Conservation (phyloP, 2,113 vertebrate genomes). For the Larimichthys polyactis region DNA sequence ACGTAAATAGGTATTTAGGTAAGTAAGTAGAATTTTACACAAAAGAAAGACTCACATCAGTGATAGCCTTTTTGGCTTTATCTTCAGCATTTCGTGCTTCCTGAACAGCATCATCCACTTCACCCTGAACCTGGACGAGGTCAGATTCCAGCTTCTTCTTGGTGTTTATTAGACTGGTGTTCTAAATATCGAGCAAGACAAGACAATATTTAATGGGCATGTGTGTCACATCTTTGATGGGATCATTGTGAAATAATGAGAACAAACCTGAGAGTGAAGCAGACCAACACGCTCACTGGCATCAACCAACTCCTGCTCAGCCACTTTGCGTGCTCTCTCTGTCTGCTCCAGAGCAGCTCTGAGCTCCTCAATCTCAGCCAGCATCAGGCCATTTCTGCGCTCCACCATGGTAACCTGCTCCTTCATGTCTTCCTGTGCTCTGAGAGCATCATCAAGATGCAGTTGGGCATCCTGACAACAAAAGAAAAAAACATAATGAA, state of each 20-base stretch:
- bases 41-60: conserved; percentile 79
- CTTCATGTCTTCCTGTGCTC: conserved; percentile 88
- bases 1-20: too few species aligned
- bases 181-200: conserved; percentile 42
- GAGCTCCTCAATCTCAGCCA: conserved; percentile 76
- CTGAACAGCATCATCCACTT: conserved; percentile 76
- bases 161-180: conserved; percentile 77
- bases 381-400: conserved; percentile 77
- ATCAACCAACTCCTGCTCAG: conserved; percentile 92
- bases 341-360: conserved; percentile 75
- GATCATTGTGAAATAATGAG: not conserved
- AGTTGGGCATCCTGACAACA: conserved; percentile 87
- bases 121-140: conserved; percentile 73
- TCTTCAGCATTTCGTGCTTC: conserved; percentile 90
- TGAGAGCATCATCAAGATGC: conserved; percentile 89
- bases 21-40: too few species aligned
- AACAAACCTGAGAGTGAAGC: conserved; percentile 90
- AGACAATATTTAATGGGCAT: too few species aligned
- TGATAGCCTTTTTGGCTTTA: conserved; percentile 96
- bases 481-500: not conserved
- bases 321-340: conserved; percentile 86
- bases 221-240: too few species aligned
- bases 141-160: conserved; percentile 79
- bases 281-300: conserved; percentile 91
- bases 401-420: conserved; percentile 90